Percentiles rank a stretch among this genome's conserved stretches.
Conservation (phyloP, 2,888 invertebrate species). For the Nomada fucata region DNA sequence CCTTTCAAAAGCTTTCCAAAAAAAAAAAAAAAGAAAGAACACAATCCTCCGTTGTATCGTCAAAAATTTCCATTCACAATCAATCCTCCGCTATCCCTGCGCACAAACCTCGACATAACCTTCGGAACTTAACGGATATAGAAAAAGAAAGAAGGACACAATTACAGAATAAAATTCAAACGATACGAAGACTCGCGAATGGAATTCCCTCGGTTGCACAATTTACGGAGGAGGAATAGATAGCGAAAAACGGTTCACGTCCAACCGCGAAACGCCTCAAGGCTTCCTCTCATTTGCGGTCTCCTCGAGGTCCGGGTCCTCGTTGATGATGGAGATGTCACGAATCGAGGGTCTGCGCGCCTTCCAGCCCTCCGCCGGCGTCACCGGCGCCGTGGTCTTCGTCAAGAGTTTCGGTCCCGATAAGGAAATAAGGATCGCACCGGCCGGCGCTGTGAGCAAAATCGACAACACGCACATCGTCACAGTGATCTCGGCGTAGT, state of each 20-base stretch:
- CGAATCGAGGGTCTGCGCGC: constrained; percentile 93
- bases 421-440: constrained; percentile 93
- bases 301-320: constrained; percentile 89
- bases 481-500: constrained; percentile 89
- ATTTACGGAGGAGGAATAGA: not conserved
- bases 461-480: constrained; percentile 93
- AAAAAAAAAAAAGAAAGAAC: no score
- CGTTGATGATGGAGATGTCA: constrained; percentile 94
- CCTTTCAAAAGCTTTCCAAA: no score
- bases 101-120: no score
- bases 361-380: constrained; percentile 88
- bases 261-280: constrained; percentile 44
- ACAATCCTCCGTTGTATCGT: no score
- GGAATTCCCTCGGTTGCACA: not conserved
- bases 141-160: not conserved
- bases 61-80: no score
- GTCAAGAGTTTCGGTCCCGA: constrained; percentile 91
- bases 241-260: constrained; percentile 34
- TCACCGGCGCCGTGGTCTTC: constrained; percentile 90
- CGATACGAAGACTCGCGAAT: constrained; percentile 1
- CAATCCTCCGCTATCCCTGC: no score
- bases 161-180: constrained; percentile 16
- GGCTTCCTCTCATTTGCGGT: constrained; percentile 72
- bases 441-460: constrained; percentile 93
- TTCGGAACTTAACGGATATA: not conserved